Evolutionary conservation across 2,113 vertebrate species (phyloP).

Genomic region (Ardeotis arabs): DNA sequence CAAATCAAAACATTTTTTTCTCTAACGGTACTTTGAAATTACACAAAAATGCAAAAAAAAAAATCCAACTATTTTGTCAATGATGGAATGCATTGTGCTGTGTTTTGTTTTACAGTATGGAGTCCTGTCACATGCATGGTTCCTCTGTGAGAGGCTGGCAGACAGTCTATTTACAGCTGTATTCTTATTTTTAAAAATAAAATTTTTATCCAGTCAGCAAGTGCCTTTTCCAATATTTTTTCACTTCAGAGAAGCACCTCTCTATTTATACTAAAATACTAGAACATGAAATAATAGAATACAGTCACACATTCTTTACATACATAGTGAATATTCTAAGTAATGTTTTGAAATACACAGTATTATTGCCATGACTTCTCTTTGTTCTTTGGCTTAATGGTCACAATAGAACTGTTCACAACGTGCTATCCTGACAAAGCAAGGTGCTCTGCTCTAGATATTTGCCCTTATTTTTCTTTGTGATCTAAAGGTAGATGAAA

Average conservation of each 20-base stretch:
- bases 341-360: neutral
- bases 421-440: neutral
- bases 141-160: neutral
- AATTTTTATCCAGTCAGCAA: neutral
- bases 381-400: neutral
- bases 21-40: neutral
- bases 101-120: neutral
- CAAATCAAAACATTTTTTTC: neutral
- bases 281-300: neutral
- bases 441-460: neutral
- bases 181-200: neutral
- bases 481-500: neutral
- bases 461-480: neutral
- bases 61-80: neutral
- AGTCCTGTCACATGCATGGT: neutral
- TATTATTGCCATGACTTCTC: neutral
- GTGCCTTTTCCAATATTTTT: neutral
- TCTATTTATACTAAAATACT: neutral
- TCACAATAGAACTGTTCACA: neutral
- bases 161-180: neutral
- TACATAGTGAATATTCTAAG: neutral
- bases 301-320: neutral
- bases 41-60: neutral
- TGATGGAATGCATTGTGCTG: neutral
- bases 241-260: neutral